Base-by-base conservation (phyloP, 2,888 invertebrate species). In the Diaphora mendica region DNA sequence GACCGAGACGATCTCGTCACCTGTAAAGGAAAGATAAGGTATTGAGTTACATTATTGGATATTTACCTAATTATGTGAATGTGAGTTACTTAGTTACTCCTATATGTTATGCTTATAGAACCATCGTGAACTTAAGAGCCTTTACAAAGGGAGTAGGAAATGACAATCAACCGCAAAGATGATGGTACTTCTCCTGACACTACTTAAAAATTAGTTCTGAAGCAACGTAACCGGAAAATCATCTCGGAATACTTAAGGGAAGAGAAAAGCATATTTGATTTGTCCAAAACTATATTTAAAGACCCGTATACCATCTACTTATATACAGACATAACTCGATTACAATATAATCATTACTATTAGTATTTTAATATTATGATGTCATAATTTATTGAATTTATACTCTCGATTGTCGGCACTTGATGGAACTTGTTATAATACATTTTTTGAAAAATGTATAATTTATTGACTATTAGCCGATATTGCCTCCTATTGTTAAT, bases 1-100 rank as follows among this genome's bases (percentile, higher is more conserved):
- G 77, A 98, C 97, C 75, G 97, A 97, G 82, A 98, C 91, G 87
- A 98, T 97, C 95, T 98, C 97, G 92, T 98, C 98, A 87, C 98
- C 98, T 97, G 93, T 33, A 96, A 96, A 84, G 13, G n/a, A 59
- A 26, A 59, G 3, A 26, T 62, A 30, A 30, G 59, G 4, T 11
- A 30, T 62, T 62, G 4, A 30, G 59, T n/a, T n/a, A 55, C 55
- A 55, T 55, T 23, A 23, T 15, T 51, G 15, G 11, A 2, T 39
- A 39, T 39, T 39, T 39, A n/a, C n/a, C n/a, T n/a, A 39, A 1
- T 11, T 39, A 39, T 39, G 7, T 51, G n/a, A 23, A 51, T 55
- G n/a, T n/a, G 20, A 48, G 20, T 48, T 48, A 48, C 7, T 20
- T 55, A 20, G 55, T 55, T 23, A 55, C 55, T 23, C 9, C 20